phyloP scores from a whole-genome alignment of 2,797 vertebrate species.

The Phrynocephalus vlangalii region DNA sequence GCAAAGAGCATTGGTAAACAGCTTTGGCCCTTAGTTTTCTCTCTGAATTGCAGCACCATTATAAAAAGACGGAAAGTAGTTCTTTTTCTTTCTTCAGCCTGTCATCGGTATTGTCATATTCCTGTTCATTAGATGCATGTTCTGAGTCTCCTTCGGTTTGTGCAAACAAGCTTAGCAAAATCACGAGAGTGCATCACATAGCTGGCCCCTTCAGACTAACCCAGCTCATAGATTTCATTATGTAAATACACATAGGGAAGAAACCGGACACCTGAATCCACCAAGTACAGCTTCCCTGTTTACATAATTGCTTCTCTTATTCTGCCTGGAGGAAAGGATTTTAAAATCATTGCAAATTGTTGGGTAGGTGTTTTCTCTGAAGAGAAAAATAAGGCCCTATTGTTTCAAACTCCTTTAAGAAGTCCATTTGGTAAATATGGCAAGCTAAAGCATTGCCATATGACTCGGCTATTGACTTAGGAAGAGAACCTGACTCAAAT shows the following conservation, averaged over 20 bases:
- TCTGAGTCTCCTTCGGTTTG: neutral
- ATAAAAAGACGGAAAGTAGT: neutral
- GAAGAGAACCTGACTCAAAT: conserved; percentile 31
- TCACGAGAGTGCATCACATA: neutral
- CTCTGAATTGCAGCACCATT: neutral
- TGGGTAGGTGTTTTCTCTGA: accelerated
- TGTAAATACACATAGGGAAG: neutral
- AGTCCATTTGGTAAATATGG: conserved; percentile 35
- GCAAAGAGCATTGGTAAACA: neutral
- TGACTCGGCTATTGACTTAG: conserved; percentile 17
- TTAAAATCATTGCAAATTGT: neutral
- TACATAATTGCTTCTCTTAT: conserved; percentile 9
- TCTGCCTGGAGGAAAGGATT: neutral
- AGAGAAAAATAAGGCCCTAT: conserved; percentile 32
- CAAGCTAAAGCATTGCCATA: neutral
- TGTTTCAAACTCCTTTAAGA: conserved; percentile 54
- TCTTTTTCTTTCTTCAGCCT: neutral
- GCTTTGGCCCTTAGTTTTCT: neutral
- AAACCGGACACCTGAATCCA: conserved; percentile 15
- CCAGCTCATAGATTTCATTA: neutral
- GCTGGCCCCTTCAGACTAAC: neutral
- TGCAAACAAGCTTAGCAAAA: neutral
- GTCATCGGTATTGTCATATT: neutral
- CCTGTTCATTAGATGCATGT: neutral
- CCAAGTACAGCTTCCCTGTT: conserved; percentile 29